phyloP scores from a whole-genome alignment of 2,888 invertebrate species.

The Tryphoninae sp. region DNA sequence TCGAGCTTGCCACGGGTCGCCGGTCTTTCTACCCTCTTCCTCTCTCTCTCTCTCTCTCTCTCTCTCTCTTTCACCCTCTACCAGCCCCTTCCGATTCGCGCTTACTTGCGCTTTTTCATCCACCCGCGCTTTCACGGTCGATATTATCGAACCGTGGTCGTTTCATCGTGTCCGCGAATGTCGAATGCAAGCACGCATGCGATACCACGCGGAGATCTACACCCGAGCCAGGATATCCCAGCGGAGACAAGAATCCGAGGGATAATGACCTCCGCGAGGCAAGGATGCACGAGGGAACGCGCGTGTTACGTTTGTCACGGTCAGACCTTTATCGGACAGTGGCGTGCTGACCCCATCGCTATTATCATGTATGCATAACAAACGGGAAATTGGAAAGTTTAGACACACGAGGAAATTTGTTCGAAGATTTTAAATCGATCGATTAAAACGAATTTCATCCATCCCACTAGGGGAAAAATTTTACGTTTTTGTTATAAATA shows the following conservation, averaged over 20 bases:
- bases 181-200: neutral
- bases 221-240: neutral
- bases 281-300: constrained; percentile 1
- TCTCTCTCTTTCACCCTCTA: constrained; percentile 21
- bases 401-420: neutral
- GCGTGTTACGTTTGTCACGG: constrained; percentile 61
- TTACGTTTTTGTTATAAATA: neutral
- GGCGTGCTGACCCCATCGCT: constrained; percentile 55
- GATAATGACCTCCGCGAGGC: constrained; percentile 77
- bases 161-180: too few relatives aligned
- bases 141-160: constrained; percentile 71
- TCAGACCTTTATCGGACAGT: constrained; percentile 58
- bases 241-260: constrained; percentile 65
- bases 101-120: constrained; percentile 33
- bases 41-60: constrained; percentile 41
- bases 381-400: neutral
- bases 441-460: neutral
- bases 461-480: neutral
- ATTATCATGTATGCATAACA: constrained; percentile 17
- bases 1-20: constrained; percentile 44
- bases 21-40: constrained; percentile 43
- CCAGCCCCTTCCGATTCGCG: constrained; percentile 42
- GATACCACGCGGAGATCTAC: neutral
- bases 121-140: constrained; percentile 71
- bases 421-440: neutral